Percentiles rank a stretch among this genome's conserved stretches.
Evolutionary conservation across 2,113 vertebrate species (phyloP).

Genomic region (Acanthisitta chloris): DNA sequence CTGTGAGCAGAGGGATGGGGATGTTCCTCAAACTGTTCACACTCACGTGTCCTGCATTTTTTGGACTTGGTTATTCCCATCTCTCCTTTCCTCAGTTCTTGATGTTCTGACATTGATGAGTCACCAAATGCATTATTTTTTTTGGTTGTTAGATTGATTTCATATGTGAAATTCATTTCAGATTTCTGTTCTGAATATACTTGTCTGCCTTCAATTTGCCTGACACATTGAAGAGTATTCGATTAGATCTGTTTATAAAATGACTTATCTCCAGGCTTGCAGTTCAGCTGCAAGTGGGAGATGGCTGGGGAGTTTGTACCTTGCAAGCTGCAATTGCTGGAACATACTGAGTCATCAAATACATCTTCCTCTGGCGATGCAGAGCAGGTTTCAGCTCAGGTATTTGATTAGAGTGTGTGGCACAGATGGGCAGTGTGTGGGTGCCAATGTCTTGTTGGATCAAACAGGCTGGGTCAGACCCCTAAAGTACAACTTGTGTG

Average conservation of each 20-base stretch:
- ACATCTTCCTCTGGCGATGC: not conserved
- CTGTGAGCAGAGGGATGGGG: not conserved
- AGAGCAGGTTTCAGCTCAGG: not conserved
- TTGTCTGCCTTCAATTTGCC: not conserved
- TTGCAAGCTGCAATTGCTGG: not conserved
- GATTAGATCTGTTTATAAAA: not conserved
- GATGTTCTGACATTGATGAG: not conserved
- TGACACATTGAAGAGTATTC: not conserved
- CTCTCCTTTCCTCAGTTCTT: not conserved
- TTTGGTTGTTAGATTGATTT: not conserved
- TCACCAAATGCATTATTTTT: not conserved
- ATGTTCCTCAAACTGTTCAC: not conserved
- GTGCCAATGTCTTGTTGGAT: not conserved
- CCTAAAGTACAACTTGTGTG: not conserved
- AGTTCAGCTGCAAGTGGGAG: not conserved
- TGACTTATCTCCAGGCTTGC: not conserved
- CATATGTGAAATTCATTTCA: constrained; percentile 13
- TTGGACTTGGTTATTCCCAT: not conserved
- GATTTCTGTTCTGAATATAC: not conserved
- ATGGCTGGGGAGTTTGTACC: not conserved
- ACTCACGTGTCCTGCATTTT: not conserved
- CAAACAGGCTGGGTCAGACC: not conserved
- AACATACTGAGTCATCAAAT: not conserved
- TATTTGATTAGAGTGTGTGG: not conserved
- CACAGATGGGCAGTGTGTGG: not conserved